Conservation (phyloP, 2,888 invertebrate species). For the Lathronympha strigana region DNA sequence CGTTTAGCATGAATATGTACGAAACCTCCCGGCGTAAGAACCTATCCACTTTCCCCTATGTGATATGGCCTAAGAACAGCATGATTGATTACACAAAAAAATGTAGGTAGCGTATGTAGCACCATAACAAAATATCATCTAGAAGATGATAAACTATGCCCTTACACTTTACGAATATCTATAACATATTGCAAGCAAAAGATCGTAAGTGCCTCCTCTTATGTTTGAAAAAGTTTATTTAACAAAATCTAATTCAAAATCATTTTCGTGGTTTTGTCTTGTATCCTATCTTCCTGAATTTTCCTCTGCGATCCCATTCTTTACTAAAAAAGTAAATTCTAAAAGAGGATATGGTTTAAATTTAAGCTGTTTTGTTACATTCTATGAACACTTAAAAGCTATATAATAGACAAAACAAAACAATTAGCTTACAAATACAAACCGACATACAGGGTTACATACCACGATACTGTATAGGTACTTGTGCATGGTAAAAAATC, state of each 20-base stretch:
- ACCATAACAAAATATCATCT: slow-evolving; percentile 19
- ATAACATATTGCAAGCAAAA: not conserved
- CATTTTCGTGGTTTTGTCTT: not conserved
- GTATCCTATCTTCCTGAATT: not conserved
- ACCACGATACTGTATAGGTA: too few species aligned
- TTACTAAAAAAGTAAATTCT: not conserved
- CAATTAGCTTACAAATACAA: not conserved
- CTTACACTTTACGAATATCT: not conserved
- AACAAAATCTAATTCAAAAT: not conserved
- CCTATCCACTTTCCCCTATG: too few species aligned
- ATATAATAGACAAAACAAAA: not conserved
- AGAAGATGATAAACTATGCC: not conserved
- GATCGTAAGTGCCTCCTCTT: not conserved
- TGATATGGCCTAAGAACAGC: slow-evolving; percentile 4
- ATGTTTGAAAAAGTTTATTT: not conserved
- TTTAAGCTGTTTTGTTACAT: not conserved
- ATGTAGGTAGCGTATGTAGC: slow-evolving; percentile 15
- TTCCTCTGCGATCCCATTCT: not conserved
- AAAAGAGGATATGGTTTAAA: not conserved
- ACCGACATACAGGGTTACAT: too few species aligned
- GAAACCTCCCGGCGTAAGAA: too few species aligned
- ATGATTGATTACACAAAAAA: not conserved
- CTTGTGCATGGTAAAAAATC: too few species aligned
- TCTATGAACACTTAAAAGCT: too few species aligned
- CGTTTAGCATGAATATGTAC: too few species aligned